A percentile compares a stretch with the other conserved stretches of the same genome.
phyloP scores from a whole-genome alignment of 2,888 invertebrate species.

The Strigamia crassipes region DNA sequence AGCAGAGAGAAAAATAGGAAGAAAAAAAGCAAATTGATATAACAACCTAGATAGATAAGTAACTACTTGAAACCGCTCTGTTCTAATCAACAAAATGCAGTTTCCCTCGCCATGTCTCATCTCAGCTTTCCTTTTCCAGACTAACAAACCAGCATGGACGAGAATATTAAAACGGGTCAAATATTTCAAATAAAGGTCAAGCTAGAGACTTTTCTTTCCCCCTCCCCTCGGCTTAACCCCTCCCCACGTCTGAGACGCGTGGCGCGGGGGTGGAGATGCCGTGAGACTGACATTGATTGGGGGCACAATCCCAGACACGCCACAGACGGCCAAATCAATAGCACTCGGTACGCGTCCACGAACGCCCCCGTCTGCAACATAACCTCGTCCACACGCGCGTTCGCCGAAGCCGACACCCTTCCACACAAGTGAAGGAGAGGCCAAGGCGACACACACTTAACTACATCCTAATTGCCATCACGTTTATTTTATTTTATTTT shows the following conservation, averaged over 20 bases:
- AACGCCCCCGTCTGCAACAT: constrained; percentile 40
- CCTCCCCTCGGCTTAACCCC: background rate
- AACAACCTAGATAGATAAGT: constrained; percentile 4
- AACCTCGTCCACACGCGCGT: constrained; percentile 42
- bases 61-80: constrained; percentile 16
- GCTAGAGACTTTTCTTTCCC: background rate
- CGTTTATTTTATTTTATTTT: background rate
- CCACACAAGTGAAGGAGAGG: constrained; percentile 11
- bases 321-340: constrained; percentile 40
- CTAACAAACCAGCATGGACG: background rate
- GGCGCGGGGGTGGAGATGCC: constrained; percentile 38
- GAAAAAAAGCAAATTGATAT: background rate
- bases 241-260: constrained; percentile 38
- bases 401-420: constrained; percentile 27
- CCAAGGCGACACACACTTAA: constrained; percentile 25
- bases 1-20: background rate
- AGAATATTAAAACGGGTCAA: constrained; percentile 35
- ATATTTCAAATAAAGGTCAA: constrained; percentile 35
- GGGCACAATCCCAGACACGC: constrained; percentile 42
- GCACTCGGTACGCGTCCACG: constrained; percentile 40
- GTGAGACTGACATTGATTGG: constrained; percentile 42
- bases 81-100: background rate
- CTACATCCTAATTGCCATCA: constrained; percentile 35
- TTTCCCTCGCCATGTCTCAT: constrained; percentile 5
- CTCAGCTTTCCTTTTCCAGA: constrained; percentile 16